Evolutionary conservation across 2,888 invertebrate genomes (phyloP), one percentile per base, ranked within the genome.

Genomic region (Volucella bombylans): DNA sequence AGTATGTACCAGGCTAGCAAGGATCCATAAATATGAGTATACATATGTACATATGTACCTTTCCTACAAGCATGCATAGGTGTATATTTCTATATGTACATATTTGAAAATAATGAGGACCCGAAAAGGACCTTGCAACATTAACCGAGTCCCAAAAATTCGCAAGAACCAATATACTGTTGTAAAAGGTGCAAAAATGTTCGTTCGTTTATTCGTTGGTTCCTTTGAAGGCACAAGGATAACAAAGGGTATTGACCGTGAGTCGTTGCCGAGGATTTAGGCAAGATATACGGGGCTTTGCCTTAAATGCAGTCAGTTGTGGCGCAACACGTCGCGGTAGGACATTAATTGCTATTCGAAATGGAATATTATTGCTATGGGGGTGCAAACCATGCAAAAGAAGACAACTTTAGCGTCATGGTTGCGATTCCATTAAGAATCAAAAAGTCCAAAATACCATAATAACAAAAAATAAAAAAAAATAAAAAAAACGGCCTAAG

Each of bases 211-310:
- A 43, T 38, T 18, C 47, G 64, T 81, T 76, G 64, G 81, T 43
- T 59, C 49, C 65, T 18, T 43, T 23, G 61, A 69, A n/a, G 38
- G 47, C n/a, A 52, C 64, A 74, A 83, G 74, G 80, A 83, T 80
- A 83, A 68, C 81, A 85, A 78, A 85, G 85, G 85, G 76, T 81
- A 85, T 81, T 85, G 85, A 85, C 85, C 85, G 81, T 31, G 6
- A 4, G 31, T 71, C 45, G 55, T 76, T 61, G 71, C 47, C 61
- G 57, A 39, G 50, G 54, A 74, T 69, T 83, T 79, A 80, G 69
- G 68, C 41, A 69, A 50, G 64, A 45, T 54, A 74, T 47, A 45
- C 57, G 55, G 39, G 62, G 73, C 82, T 82, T 73, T 80, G 74
- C 74, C 47, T 39, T 47, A 69, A 65, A 71, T 76, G 68, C 61